Conservation (phyloP, 2,113 vertebrate species). For the Bagarius yarrelli region DNA sequence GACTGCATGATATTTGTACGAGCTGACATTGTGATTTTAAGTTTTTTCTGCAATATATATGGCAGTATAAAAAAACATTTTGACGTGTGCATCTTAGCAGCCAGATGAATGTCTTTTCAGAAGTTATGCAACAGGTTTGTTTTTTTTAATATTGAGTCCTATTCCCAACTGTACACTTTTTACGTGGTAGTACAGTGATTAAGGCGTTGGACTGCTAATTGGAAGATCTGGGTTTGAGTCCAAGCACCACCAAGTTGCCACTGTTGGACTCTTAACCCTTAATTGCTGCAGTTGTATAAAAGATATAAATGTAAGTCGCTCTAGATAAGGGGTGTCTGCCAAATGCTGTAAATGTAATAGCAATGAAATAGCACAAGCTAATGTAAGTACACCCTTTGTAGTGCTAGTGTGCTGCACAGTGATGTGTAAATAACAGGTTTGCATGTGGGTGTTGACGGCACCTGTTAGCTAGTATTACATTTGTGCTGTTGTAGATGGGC, state of each 20-base stretch:
- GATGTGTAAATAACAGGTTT: constrained; percentile 28
- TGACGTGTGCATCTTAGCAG: not conserved
- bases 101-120: not conserved
- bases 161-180: not conserved
- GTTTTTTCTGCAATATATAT: too few relatives aligned
- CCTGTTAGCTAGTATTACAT: constrained; percentile 30
- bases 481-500: constrained; percentile 17
- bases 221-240: too few relatives aligned
- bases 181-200: too few relatives aligned
- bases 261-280: too few relatives aligned
- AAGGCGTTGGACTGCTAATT: too few relatives aligned
- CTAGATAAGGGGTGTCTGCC: too few relatives aligned
- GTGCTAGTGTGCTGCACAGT: not conserved
- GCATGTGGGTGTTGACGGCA: constrained; percentile 26
- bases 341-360: not conserved
- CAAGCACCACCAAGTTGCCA: too few relatives aligned
- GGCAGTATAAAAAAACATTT: too few relatives aligned
- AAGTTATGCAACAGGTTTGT: not conserved
- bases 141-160: not conserved
- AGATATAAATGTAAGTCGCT: too few relatives aligned
- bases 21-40: constrained; percentile 24
- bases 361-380: constrained; percentile 5
- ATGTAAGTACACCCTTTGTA: constrained; percentile 15
- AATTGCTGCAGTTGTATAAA: too few relatives aligned
- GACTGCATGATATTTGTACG: not conserved